phyloP scores from a whole-genome alignment of 2,113 vertebrate species.

The Actenoides lindsayi region DNA sequence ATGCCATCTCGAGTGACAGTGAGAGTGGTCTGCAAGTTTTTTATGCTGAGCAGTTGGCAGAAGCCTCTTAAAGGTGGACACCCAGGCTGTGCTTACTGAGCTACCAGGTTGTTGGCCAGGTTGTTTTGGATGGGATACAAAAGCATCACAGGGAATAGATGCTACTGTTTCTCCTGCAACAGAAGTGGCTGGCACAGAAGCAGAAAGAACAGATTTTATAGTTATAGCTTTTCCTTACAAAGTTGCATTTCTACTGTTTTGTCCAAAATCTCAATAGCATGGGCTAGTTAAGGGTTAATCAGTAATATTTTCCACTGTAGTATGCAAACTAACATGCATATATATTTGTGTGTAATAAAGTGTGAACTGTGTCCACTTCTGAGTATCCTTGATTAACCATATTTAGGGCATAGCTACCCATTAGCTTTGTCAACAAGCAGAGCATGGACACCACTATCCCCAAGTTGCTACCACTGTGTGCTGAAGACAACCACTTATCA shows the following conservation, averaged over 20 bases:
- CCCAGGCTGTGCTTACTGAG: not conserved
- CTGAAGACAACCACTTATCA: not conserved
- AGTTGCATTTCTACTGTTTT: not conserved
- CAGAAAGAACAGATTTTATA: not conserved
- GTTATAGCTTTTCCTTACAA: not conserved
- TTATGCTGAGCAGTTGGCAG: slow-evolving; percentile 6
- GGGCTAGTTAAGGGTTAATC: not conserved
- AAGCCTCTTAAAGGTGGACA: not conserved
- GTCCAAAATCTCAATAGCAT: not conserved
- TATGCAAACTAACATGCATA: not conserved
- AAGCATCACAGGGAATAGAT: not conserved
- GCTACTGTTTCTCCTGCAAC: not conserved
- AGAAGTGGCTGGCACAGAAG: not conserved
- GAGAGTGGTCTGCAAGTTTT: not conserved
- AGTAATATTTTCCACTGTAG: not conserved
- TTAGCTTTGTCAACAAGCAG: not conserved
- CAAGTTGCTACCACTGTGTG: not conserved
- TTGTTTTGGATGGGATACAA: not conserved
- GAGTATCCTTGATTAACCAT: not conserved
- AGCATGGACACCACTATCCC: not conserved
- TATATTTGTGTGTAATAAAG: not conserved
- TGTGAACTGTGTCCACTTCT: not conserved
- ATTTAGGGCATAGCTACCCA: not conserved
- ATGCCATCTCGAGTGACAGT: not conserved
- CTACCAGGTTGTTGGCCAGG: not conserved